Percentiles rank a stretch among this genome's conserved stretches.
These are phyloP conservation scores for Ips nitidus DNA, from an alignment of 1,140 invertebrate genomes.

Conservation along the genomic window DNA sequence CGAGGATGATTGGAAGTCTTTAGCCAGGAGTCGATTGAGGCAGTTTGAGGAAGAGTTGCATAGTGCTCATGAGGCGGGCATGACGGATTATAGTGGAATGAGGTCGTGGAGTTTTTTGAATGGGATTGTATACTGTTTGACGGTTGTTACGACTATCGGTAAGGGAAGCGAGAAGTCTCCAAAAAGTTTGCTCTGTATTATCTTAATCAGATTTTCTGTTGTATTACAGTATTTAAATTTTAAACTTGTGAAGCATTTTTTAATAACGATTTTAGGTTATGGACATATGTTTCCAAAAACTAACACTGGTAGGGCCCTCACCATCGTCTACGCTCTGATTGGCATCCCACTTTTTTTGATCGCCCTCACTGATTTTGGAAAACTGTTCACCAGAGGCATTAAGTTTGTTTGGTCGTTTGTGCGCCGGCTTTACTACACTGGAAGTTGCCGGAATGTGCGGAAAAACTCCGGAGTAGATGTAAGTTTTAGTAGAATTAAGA, in stretches of 20 bases:
- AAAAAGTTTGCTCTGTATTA: no score
- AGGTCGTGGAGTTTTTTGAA: constrained; percentile 92
- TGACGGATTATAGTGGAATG: constrained; percentile 77
- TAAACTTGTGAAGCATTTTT: no score
- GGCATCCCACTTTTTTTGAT: constrained; percentile 94
- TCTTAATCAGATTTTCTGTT: no score
- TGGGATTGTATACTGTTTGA: constrained; percentile 87
- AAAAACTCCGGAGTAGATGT: constrained; percentile 75
- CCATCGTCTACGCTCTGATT: constrained; percentile 91
- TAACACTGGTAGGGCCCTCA: constrained; percentile 76
- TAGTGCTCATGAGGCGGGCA: constrained; percentile 76
- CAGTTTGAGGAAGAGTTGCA: constrained; percentile 87
- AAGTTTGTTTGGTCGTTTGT: constrained; percentile 93
- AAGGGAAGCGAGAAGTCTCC: constrained; percentile 50
- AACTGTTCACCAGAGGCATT: constrained; percentile 87
- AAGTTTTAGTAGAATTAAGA: constrained; percentile 30
- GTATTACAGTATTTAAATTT: no score
- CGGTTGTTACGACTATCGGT: constrained; percentile 94
- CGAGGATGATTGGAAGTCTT: constrained; percentile 86
- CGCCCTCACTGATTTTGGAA: constrained; percentile 89
- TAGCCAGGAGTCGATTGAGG: constrained; percentile 75
- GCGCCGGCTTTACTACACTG: constrained; percentile 81
- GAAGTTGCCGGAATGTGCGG: constrained; percentile 76
- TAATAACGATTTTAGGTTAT: constrained; percentile 71
- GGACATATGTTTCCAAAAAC: constrained; percentile 91